Percentiles rank a stretch among this genome's conserved stretches.
Evolutionary conservation across 2,888 invertebrate genomes (phyloP).

Genomic region (Cyclophora punctaria): DNA sequence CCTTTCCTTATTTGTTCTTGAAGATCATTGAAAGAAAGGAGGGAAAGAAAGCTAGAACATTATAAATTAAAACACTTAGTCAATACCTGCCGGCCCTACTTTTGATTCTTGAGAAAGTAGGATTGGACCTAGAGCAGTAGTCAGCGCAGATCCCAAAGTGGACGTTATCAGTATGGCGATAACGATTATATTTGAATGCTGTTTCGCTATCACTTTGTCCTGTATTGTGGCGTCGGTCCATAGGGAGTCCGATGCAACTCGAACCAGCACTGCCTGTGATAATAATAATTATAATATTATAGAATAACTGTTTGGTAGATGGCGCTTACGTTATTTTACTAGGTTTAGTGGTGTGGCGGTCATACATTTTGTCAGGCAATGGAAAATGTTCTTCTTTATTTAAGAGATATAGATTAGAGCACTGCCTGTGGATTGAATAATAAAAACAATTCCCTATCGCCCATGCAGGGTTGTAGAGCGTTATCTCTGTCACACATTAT

Average conservation of each 20-base stretch:
- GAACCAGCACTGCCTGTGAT: slow-evolving; percentile 65
- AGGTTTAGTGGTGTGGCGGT: no score
- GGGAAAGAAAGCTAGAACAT: not conserved
- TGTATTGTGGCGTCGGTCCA: slow-evolving; percentile 44
- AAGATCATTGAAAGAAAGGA: no score
- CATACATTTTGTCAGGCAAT: no score
- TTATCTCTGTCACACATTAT: no score
- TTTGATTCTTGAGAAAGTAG: slow-evolving; percentile 53
- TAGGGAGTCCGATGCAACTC: slow-evolving; percentile 59
- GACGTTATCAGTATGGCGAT: slow-evolving; percentile 61
- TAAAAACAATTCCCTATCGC: no score
- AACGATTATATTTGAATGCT: slow-evolving; percentile 66
- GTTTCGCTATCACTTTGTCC: slow-evolving; percentile 49
- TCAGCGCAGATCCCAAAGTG: slow-evolving; percentile 54
- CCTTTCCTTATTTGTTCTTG: no score
- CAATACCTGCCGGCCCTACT: slow-evolving; percentile 54
- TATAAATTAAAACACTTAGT: slow-evolving; percentile 8
- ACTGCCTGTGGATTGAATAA: no score
- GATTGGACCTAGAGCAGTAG: slow-evolving; percentile 56
- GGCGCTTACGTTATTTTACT: no score
- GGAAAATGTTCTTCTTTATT: no score
- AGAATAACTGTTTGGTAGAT: no score
- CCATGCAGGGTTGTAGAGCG: no score
- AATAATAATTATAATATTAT: slow-evolving; percentile 1
- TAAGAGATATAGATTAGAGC: no score